Evolutionary conservation across 2,888 invertebrate species (phyloP), one percentile per base, ranked within the genome.

Genomic region (Drosophila neutralis): DNA sequence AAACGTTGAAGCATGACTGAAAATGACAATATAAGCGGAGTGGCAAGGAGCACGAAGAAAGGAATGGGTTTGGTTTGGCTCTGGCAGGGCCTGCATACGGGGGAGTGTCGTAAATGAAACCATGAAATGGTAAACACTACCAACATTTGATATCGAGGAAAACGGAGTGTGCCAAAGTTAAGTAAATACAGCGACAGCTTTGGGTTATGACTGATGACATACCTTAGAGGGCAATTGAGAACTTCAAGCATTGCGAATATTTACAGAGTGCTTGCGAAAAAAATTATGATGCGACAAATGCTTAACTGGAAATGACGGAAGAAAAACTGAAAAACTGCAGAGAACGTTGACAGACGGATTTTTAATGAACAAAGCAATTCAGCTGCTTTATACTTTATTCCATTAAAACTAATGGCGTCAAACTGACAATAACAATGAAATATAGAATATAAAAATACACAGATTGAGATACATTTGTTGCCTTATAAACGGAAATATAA

Each of bases 71-170:
- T 35, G 58, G 36, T 53, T 21, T 38, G 24, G 36, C 13, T 35
- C 24, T 62, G 56, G 15, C 45, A 0, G 4, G 4, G 33, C 36
- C 40, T 42, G 62, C 59, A 45, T 48, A 18, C 13, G 74, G 62
- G 65, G 45, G 49, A 59, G 56, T 38, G 51, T 58, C 64, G 76
- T 80, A 82, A 83, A 75, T 80, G 83, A 83, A 83, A 83, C 83
- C 83, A 83, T 83, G 80, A 83, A 83, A 82, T 83, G 80, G 79
- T 77, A 79, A 83, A 80, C 73, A 83, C 67, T 76, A 83, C 79
- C 82, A 82, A 78, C 82, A 82, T 74, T 80, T 80, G 74, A 80
- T 80, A 82, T 80, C 69, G 70, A 53, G 58, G 56, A 70, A 68
- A 78, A 62, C 65, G 72, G 78, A 69, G 71, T 77, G 71, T 73